Percentiles rank a stretch among this genome's conserved stretches.
Conservation (phyloP, 2,888 invertebrate genomes). For the Silvanus unidentatus region DNA sequence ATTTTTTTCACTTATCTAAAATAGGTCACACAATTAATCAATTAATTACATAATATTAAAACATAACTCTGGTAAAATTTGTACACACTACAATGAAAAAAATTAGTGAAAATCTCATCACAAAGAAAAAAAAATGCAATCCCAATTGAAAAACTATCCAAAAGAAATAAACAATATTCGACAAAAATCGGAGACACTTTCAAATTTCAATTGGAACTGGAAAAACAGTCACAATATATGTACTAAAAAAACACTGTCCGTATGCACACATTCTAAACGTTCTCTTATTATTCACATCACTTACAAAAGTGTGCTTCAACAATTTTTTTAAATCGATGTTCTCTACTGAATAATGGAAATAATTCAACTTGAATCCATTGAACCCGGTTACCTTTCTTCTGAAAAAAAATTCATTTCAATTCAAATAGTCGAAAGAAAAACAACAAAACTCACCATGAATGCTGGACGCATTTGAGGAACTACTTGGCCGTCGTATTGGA, state of each 20-base stretch:
- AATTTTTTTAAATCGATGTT: not conserved
- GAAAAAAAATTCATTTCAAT: not conserved
- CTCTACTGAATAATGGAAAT: not conserved
- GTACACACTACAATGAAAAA: too few species aligned
- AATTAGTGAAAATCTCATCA: too few species aligned
- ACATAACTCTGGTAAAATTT: too few species aligned
- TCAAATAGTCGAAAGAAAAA: not conserved
- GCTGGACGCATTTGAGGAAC: conserved; percentile 26
- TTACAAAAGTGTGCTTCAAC: not conserved
- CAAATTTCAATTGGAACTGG: too few species aligned
- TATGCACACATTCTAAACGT: not conserved
- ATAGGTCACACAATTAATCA: too few species aligned
- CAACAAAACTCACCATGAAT: not conserved
- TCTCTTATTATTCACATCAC: conserved; percentile 1
- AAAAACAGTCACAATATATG: too few species aligned
- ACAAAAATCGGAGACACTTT: too few species aligned
- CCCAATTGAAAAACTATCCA: too few species aligned
- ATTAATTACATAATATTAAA: too few species aligned
- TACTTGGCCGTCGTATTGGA: conserved; percentile 26
- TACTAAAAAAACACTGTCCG: not conserved
- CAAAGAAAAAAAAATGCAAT: too few species aligned
- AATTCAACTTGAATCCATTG: not conserved
- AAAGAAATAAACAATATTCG: too few species aligned
- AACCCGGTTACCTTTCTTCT: conserved; percentile 2
- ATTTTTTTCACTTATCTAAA: too few species aligned